Base-by-base conservation (phyloP, 2,888 invertebrate genomes). In the Ophonus ardosiacus region DNA sequence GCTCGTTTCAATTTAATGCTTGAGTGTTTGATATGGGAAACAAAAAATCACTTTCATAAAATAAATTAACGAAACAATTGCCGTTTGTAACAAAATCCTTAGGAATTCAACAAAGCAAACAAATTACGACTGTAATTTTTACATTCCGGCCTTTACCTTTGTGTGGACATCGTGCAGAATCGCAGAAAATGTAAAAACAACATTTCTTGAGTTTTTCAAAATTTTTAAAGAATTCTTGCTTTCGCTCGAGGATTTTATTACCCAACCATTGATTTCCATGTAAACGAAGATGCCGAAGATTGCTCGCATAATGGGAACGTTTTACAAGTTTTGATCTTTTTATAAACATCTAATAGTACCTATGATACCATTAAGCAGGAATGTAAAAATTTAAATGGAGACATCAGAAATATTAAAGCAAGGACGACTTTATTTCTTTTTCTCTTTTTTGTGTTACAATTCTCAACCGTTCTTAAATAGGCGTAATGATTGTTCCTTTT, bases 181-280 rank as follows among this genome's bases (percentile, higher is more conserved):
- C 31, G 78, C 57, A 15, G 24, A 78, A 78, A 78, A 78, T 78
- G 78, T 57, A 17, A 57, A 38, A 78, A 78, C 78, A 78, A 78
- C 78, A 78, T 78, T 78, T 56, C 78, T 78, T 7, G 21, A 18
- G 57, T 7, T 57, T 78, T 43, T 78, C 38, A 56, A 57, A 78
- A 78, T 57, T 78, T 78, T 31, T 78, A 13, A 51, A 71, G 43
- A 71, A 40, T 71, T 71, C 71, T 38, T 63, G 10, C 63, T 17
- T 61, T 63, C 43, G 43, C 13, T 31, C 31, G 17, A 63, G 24
- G 7, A 31, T 68, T 68, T 68, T 71, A 71, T 71, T 43, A 38
- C 17, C 18, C 8, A 10, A 31, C 71, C 43, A 71, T 43, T 43
- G 56, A 78, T 57, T 78, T 56, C 59, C 78, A 78, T 57, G 78